phyloP scores from a whole-genome alignment of 2,888 invertebrate species.

The Ganaspis brasiliensis region DNA sequence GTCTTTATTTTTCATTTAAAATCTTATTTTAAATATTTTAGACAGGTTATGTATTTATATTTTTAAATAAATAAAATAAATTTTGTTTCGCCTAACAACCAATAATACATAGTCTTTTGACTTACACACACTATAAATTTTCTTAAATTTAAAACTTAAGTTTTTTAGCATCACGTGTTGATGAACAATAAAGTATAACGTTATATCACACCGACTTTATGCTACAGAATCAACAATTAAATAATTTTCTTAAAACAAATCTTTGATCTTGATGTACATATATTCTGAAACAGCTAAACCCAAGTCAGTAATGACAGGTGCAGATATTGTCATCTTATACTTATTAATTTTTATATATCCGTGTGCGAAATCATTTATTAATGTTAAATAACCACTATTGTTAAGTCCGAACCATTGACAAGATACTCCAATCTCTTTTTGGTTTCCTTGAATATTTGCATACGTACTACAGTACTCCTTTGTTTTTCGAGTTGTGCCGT shows the following conservation, averaged over 20 bases:
- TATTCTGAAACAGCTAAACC: neutral
- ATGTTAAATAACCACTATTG: neutral
- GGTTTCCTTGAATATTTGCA: neutral
- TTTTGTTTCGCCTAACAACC: too few relatives aligned
- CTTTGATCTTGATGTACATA: neutral
- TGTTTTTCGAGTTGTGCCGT: slow-evolving; percentile 44
- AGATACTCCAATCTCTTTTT: neutral
- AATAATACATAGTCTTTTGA: too few relatives aligned
- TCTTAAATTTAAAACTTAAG: too few relatives aligned
- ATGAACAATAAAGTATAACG: too few relatives aligned
- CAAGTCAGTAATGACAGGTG: neutral
- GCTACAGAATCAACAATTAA: too few relatives aligned
- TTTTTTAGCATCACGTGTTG: too few relatives aligned
- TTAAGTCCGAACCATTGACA: neutral
- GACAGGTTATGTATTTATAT: too few relatives aligned
- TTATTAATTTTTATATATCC: neutral
- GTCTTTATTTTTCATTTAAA: too few relatives aligned
- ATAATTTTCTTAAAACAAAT: neutral
- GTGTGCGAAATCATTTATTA: neutral
- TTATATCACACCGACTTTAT: too few relatives aligned
- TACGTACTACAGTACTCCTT: neutral
- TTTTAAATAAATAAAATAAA: too few relatives aligned
- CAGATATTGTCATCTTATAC: neutral
- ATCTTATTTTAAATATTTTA: too few relatives aligned
- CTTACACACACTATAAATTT: too few relatives aligned